A percentile compares a stretch with the other conserved stretches of the same genome.
Conservation (phyloP, 2,888 invertebrate genomes). For the Drosophila prolongata region DNA sequence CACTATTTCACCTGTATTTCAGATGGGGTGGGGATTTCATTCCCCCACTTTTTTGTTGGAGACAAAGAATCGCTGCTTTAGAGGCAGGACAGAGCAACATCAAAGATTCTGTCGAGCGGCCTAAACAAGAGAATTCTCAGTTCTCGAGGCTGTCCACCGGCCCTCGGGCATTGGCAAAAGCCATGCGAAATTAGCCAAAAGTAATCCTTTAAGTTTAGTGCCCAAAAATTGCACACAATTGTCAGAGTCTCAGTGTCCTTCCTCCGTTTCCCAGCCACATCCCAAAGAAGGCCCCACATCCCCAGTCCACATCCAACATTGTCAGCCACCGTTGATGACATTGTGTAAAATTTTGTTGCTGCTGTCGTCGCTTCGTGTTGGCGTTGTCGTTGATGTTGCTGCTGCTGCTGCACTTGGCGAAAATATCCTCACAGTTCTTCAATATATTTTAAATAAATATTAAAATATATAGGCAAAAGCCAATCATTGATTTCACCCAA, state of each 20-base stretch:
- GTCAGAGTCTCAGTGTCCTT: constrained; percentile 37
- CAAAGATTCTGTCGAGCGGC: constrained; percentile 26
- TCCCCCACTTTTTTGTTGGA: neutral
- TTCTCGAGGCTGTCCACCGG: constrained; percentile 2
- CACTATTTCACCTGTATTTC: neutral
- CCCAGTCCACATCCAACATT: constrained; percentile 43
- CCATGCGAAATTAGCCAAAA: constrained; percentile 72
- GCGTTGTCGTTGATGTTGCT: constrained; percentile 33
- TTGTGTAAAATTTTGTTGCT: constrained; percentile 74
- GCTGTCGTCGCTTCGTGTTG: constrained; percentile 43
- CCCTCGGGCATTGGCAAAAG: constrained; percentile 25
- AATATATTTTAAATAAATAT: too few species aligned
- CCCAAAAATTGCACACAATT: constrained; percentile 72
- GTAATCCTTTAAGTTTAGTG: constrained; percentile 76
- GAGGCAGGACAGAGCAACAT: constrained; percentile 5
- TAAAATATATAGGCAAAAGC: too few species aligned
- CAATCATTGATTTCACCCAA: too few species aligned
- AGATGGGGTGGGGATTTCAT: too few species aligned
- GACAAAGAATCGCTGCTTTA: constrained; percentile 3
- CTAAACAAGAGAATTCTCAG: constrained; percentile 21
- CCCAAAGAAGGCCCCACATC: neutral
- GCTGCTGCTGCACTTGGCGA: constrained; percentile 27
- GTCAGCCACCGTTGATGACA: constrained; percentile 72
- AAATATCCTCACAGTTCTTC: neutral
- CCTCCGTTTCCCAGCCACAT: neutral